phyloP scores from a whole-genome alignment of 2,113 vertebrate genomes.

The Dinomys branickii region DNA sequence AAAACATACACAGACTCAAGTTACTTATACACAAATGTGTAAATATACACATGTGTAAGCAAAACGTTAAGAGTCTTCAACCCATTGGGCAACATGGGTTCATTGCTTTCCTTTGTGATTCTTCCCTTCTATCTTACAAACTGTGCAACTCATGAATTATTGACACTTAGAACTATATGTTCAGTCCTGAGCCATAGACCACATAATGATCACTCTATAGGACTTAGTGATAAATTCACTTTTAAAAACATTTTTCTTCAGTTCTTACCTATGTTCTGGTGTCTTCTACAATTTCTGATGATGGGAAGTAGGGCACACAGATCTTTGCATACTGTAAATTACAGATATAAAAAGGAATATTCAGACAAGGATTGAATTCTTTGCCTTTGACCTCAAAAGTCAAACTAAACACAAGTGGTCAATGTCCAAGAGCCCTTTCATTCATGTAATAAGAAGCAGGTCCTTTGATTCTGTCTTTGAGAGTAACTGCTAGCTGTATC shows the following conservation, averaged over 20 bases:
- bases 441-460: background rate
- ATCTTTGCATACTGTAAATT: background rate
- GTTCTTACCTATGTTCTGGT: background rate
- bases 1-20: background rate
- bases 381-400: background rate
- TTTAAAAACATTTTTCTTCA: background rate
- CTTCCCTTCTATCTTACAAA: background rate
- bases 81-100: background rate
- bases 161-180: background rate
- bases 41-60: background rate
- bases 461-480: background rate
- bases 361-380: background rate
- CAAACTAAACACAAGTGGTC: background rate
- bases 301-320: no score
- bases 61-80: background rate
- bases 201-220: background rate
- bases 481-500: background rate
- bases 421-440: background rate
- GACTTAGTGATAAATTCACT: background rate
- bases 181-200: background rate
- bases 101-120: background rate
- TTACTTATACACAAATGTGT: background rate
- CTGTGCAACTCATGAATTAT: background rate
- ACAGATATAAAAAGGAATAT: background rate
- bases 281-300: background rate